phyloP scores from a whole-genome alignment of 2,113 vertebrate genomes.

The Zosterops borbonicus region DNA sequence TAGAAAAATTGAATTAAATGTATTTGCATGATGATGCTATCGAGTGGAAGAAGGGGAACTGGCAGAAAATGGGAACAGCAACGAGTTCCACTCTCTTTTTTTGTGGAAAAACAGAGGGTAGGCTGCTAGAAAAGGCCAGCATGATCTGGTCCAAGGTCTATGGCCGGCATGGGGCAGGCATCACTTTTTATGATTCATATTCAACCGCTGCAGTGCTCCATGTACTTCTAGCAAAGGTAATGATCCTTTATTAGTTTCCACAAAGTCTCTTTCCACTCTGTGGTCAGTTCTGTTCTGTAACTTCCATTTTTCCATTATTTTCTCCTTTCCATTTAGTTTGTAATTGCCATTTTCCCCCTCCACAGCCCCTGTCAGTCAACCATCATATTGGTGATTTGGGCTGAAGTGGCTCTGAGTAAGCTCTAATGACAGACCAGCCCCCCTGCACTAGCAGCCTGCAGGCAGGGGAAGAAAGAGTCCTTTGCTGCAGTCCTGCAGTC shows the following conservation, averaged over 20 bases:
- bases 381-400: constrained; percentile 33
- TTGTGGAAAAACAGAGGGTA: not conserved
- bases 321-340: not conserved
- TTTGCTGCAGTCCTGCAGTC: not conserved
- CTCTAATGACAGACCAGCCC: not conserved
- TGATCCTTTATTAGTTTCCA: constrained; percentile 38
- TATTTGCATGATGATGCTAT: not conserved
- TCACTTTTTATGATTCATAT: not conserved
- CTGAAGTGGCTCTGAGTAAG: not conserved
- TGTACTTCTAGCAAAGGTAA: constrained; percentile 9
- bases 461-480: constrained; percentile 2
- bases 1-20: not conserved
- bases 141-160: not conserved
- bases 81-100: not conserved
- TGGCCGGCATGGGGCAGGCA: fast-evolving
- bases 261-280: constrained; percentile 31
- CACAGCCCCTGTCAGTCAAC: constrained; percentile 40
- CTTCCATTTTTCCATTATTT: constrained; percentile 46
- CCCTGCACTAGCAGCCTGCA: not conserved
- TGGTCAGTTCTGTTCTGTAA: constrained; percentile 15
- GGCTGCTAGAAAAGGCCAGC: not conserved
- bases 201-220: fast-evolving
- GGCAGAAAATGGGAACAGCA: not conserved
- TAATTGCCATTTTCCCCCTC: constrained; percentile 1
- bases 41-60: not conserved